Conservation (phyloP, 2,797 vertebrate species). For the Crypturellus tataupa region DNA sequence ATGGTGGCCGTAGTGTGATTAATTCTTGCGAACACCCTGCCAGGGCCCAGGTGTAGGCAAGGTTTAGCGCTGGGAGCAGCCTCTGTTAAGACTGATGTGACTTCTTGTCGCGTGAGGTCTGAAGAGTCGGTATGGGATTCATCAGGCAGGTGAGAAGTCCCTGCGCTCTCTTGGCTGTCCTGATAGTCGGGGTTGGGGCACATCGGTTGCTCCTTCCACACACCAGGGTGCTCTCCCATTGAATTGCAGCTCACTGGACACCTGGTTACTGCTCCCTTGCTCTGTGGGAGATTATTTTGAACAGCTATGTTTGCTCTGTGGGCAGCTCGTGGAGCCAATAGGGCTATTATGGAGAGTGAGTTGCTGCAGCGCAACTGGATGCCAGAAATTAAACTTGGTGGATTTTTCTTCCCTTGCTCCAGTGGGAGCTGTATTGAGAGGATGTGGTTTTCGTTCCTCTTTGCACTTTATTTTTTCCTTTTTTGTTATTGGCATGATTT, state of each 20-base stretch:
- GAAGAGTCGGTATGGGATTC: too few species aligned
- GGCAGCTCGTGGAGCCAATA: rapidly evolving
- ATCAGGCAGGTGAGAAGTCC: too few species aligned
- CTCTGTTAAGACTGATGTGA: neutral
- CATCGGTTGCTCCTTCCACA: neutral
- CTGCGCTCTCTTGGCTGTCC: neutral
- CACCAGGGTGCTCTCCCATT: neutral
- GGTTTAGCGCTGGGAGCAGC: neutral
- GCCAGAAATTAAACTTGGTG: conserved; percentile 2
- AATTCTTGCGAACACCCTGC: neutral
- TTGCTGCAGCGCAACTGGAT: neutral
- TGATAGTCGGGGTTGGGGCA: neutral
- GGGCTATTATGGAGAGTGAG: neutral
- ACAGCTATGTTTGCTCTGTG: neutral
- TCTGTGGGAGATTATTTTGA: neutral
- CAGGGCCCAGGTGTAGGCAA: neutral
- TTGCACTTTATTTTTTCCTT: conserved; percentile 22
- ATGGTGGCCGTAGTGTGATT: rapidly evolving
- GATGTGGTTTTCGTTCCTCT: conserved; percentile 4
- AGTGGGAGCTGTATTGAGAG: neutral
- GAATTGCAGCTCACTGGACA: neutral
- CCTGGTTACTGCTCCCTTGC: neutral
- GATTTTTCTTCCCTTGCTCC: neutral
- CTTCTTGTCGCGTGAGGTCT: neutral
- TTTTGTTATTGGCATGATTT: neutral